A percentile compares a stretch with the other conserved stretches of the same genome.
These are phyloP conservation scores for Volucella bombylans DNA, from an alignment of 2,888 invertebrate genomes.

Conservation along the genomic window DNA sequence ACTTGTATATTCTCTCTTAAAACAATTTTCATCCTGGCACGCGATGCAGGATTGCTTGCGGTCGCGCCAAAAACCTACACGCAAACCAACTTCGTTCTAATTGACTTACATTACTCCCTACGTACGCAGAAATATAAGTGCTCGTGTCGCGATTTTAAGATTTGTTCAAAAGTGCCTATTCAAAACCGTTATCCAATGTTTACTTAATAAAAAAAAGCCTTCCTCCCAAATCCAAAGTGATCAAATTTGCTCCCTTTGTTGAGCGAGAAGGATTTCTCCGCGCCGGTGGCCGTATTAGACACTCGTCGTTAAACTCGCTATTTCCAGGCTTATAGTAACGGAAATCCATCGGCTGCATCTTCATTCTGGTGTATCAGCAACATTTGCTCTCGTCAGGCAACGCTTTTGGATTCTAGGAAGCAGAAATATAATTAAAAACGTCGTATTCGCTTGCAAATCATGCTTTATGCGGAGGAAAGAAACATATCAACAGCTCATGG, in stretches of 20 bases:
- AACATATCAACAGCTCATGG: slow-evolving; percentile 45
- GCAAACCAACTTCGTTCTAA: too few species aligned
- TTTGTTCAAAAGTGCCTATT: too few species aligned
- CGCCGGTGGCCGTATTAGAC: too few species aligned
- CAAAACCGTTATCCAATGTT: too few species aligned
- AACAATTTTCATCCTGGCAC: not conserved
- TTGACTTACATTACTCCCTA: not conserved
- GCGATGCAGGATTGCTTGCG: not conserved
- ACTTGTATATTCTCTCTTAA: not conserved
- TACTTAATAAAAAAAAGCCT: too few species aligned
- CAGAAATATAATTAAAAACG: slow-evolving; percentile 50
- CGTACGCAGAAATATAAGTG: not conserved
- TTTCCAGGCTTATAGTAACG: not conserved
- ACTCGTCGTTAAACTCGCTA: not conserved
- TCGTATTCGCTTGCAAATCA: slow-evolving; percentile 34
- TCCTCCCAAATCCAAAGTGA: too few species aligned
- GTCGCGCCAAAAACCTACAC: not conserved
- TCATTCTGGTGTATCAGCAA: slow-evolving; percentile 33
- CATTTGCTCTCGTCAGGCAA: slow-evolving; percentile 35
- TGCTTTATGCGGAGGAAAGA: slow-evolving; percentile 40
- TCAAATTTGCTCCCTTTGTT: too few species aligned
- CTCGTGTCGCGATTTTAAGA: not conserved
- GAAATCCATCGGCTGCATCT: slow-evolving; percentile 27
- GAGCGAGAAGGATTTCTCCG: too few species aligned
- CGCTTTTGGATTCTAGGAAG: slow-evolving; percentile 48